These are phyloP conservation scores for Cheumatopsyche charites DNA, from an alignment of 1,140 invertebrate genomes.

Conservation along the genomic window DNA sequence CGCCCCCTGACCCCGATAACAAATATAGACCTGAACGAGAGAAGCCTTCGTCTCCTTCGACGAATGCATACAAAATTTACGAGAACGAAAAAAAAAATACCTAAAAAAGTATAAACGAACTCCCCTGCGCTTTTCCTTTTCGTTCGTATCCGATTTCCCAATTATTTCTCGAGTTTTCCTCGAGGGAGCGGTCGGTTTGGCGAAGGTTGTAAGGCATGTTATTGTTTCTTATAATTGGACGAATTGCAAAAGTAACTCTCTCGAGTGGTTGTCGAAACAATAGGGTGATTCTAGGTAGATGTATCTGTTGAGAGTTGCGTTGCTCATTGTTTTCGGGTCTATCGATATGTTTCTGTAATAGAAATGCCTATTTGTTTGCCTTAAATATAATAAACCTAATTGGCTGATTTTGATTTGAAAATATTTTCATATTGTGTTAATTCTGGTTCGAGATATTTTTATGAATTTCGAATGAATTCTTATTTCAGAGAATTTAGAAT, in stretches of 20 bases:
- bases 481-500: too few relatives aligned
- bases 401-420: too few relatives aligned
- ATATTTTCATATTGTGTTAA: too few relatives aligned
- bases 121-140: background rate
- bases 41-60: background rate
- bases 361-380: too few relatives aligned
- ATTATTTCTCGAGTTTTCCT: conserved; percentile 15
- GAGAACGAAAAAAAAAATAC: background rate
- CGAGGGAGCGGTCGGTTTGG: background rate
- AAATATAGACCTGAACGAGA: background rate
- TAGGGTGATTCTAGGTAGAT: too few relatives aligned
- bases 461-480: too few relatives aligned
- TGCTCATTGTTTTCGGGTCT: too few relatives aligned
- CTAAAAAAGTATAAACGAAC: background rate
- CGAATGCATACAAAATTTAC: background rate
- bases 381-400: too few relatives aligned
- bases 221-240: conserved; percentile 21
- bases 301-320: too few relatives aligned
- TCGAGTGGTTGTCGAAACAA: background rate
- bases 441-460: too few relatives aligned
- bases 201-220: conserved; percentile 1
- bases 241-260: conserved; percentile 9
- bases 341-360: too few relatives aligned
- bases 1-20: conserved; percentile 3
- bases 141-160: conserved; percentile 19